Evolutionary conservation across 2,797 vertebrate species (phyloP).

Genomic region (Australoheros facetus): DNA sequence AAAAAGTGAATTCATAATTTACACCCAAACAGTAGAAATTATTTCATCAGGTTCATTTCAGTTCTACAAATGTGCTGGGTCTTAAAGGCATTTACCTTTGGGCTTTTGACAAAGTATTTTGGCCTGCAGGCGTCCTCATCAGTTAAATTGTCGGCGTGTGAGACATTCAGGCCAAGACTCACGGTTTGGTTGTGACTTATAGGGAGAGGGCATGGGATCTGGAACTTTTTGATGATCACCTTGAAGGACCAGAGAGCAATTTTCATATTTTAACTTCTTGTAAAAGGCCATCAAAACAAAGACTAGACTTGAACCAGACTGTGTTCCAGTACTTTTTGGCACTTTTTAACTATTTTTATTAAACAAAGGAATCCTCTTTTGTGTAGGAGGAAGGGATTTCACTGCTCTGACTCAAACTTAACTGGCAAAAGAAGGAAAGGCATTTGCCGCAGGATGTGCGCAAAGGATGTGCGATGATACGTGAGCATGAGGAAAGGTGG

Average conservation of each 20-base stretch:
- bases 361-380: neutral
- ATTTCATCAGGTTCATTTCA: neutral
- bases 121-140: slow-evolving; percentile 84
- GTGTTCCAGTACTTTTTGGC: neutral
- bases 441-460: neutral
- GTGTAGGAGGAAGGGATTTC: neutral
- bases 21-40: accelerated
- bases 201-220: slow-evolving; percentile 87
- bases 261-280: neutral
- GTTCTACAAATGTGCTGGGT: neutral
- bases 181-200: slow-evolving; percentile 65
- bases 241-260: slow-evolving; percentile 58
- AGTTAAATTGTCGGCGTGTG: slow-evolving; percentile 36
- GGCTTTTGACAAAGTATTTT: slow-evolving; percentile 93
- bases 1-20: neutral
- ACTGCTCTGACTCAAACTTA: neutral
- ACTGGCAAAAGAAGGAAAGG: neutral
- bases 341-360: neutral
- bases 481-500: neutral
- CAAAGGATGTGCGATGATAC: neutral
- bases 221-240: slow-evolving; percentile 98
- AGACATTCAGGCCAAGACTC: slow-evolving; percentile 74
- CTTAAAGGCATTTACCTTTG: slow-evolving; percentile 81
- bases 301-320: neutral
- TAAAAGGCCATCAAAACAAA: neutral